Evolutionary conservation across 1,140 invertebrate species (phyloP), one percentile per base, ranked within the genome.

Genomic region (Neodiprion lecontei): DNA sequence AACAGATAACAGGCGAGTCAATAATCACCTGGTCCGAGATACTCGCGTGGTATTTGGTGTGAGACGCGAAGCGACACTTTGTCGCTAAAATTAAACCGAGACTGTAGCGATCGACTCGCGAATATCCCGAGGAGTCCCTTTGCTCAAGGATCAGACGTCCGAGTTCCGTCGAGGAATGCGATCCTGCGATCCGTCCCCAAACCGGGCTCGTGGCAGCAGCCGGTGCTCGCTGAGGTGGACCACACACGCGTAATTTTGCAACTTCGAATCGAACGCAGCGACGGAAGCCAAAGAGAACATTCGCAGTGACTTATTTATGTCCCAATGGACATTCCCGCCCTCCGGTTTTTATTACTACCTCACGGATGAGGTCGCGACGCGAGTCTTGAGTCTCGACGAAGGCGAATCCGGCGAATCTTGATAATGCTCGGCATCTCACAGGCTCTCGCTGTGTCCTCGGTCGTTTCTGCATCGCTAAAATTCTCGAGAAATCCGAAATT

Each of bases 161-260:
- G 49, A 73, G 66, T 77, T 75, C 75, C 72, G 53, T 66, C 67
- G 78, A 76, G 72, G 78, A 79, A 79, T 79, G 75, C 70, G 72
- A 77, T 72, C 69, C 75, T 79, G 75, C 70, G 72, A 77, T 72
- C 69, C 75, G 72, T 77, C 50, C 72, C 78, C 75, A 77, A 79
- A 79, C 66, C 67, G 74, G 75, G 78, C 53, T 61, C 53, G 53
- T 61, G 53, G 53, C 50, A 70, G 48, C 53, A 70, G 61, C 69
- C 65, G 53, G 11, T 17, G 53, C 7, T 74, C 49, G 69, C 73
- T 47, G 66, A 70, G 69, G 21, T 70, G 69, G 74, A 75, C 74
- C 74, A 75, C 74, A 75, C 69, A 75, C 69, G 65, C 69, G 67
- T 61, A 67, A 61, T 61, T 61, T 61, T 61, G 53, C 5, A 61